Base-by-base conservation (phyloP, 2,888 invertebrate genomes). In the Macrosiphum euphorbiae region DNA sequence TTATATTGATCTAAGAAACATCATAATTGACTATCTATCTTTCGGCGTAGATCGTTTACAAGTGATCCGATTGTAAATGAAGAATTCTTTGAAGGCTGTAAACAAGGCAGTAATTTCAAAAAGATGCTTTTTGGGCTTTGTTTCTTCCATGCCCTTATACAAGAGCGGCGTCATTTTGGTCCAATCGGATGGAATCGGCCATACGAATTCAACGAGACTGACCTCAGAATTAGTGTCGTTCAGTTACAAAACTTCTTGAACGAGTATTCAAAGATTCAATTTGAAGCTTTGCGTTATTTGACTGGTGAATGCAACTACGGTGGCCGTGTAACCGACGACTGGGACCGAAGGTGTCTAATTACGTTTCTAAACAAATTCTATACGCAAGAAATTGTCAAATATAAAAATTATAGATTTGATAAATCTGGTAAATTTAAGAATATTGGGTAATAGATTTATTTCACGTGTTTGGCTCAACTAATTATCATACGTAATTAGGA, bases 231-330 rank as follows among this genome's bases (percentile, higher is more conserved):
- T 94, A 95, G 95, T 96, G 96, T 85, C 94, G 95, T 96, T 55
- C 96, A 98, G 97, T 98, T 98, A 97, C 99, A 98, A 96, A 97
- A 99, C 95, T 96, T 99, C 84, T 97, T 97, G 92, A 98, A 98
- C 95, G 98, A 98, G 95, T 96, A 97, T 0, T 97, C 97, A 94
- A 98, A 98, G 5, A 98, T 99, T 1, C 98, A 98, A 95, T 98
- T 98, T 95, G 98, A 98, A 92, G 99, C 99, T 1, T 97, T 99
- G 94, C 97, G 97, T 92, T 99, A 99, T 96, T 96, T 95, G 95
- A 98, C 98, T 0, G 99, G 99, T 0, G 99, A 99, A 96, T 99
- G 99, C 96, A 99, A 99, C 96, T 99, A 99, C 95, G 99, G 99
- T 24, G 99, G 99, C 0, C 96, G 99, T 92, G 99, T 99, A 8